Base-by-base conservation (phyloP, 53 echinoderm and acorn worm genomes). In the Glandiceps talaboti region DNA sequence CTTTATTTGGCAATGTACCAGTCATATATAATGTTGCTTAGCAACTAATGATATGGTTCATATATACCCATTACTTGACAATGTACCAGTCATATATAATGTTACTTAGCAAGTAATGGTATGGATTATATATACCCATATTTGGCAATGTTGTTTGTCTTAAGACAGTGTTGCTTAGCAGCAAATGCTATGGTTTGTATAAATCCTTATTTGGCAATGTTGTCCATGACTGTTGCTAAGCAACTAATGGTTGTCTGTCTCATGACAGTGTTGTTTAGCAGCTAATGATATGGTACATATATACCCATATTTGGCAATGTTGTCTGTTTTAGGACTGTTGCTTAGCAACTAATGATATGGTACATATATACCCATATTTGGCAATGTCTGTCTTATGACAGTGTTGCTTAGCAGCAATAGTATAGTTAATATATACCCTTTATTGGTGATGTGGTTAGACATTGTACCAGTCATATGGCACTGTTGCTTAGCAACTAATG, bases 1-100 rank as follows among this genome's bases (percentile, higher is more conserved):
- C 29, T 1, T 45, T 20, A 45, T 45, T 20, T 45, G 6, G 20
- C 6, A 45, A 12, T 45, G 6, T 20, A 45, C 64, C 64, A 45
- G 64, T 20, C 64, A 12, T 45, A 45, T 45, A 6, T 20, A n/a
- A n/a, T 80, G 86, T 14, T 73, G 28, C 32, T 75, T 79, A 74
- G 87, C 89, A 28, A 20, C 26, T 30, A 79, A 82, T 33, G 84
- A 87, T 30, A 73, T 85, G 87, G 92, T 92, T 76, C 27, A 83
- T 10, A n/a, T n/a, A n/a, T n/a, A 31, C 27, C 27, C 29, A 1
- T 45, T 20, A 45, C 20, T 20, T 45, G 6, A 45, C 6, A 45
- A 12, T 45, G 6, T 20, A 45, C 64, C 64, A 45, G 64, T 20
- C 64, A 12, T 45, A 45, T 45, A 6, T 20, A n/a, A n/a, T 80